Conservation (phyloP, 2,888 invertebrate genomes). For the Rotaria macrura region DNA sequence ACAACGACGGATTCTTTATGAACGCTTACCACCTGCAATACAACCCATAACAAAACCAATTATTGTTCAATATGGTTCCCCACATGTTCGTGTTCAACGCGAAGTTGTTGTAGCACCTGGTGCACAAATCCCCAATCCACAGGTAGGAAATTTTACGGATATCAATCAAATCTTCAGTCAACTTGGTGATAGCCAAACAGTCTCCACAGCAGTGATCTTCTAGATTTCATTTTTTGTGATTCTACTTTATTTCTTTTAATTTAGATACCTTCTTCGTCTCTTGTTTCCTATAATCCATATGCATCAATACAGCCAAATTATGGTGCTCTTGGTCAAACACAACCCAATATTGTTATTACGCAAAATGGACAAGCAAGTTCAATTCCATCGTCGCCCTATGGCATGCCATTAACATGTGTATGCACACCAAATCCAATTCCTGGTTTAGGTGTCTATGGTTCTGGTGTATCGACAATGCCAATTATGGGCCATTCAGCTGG, state of each 20-base stretch:
- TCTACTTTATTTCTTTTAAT: neutral
- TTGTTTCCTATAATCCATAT: neutral
- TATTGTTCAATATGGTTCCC: slow-evolving; percentile 4
- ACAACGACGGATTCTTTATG: neutral
- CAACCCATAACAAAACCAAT: neutral
- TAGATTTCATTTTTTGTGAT: neutral
- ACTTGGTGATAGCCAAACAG: neutral
- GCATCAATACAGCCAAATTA: neutral
- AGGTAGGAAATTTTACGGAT: neutral
- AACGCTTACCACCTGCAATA: neutral
- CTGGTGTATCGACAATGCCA: neutral
- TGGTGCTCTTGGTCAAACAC: neutral
- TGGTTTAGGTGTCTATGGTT: neutral
- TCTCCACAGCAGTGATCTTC: neutral
- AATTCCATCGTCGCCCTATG: neutral
- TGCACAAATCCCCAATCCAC: neutral
- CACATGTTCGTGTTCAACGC: neutral
- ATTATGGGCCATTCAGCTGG: neutral
- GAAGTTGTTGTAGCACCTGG: neutral
- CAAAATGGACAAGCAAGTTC: neutral
- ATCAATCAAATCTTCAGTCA: neutral
- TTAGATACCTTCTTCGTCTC: neutral
- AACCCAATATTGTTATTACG: neutral
- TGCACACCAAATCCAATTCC: neutral
- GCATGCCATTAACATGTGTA: neutral